phyloP scores from a whole-genome alignment of 92 coral and sea anemone species.

The Palythoa heliodiscus region DNA sequence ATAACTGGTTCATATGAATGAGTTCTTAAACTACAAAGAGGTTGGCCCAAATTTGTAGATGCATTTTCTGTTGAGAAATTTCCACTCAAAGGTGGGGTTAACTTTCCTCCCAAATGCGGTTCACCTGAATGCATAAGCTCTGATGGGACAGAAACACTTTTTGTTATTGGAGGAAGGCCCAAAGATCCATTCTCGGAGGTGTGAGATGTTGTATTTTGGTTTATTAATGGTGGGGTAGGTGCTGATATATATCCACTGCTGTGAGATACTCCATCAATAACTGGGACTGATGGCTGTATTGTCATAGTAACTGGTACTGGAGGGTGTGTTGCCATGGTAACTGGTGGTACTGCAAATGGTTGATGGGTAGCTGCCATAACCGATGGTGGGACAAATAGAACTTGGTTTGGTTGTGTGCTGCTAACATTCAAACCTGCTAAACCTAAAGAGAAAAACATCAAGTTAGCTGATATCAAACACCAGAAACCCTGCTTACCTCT shows the following conservation, averaged over 20 bases:
- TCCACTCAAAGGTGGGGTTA: constrained; percentile 36
- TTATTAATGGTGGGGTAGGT: constrained; percentile 16
- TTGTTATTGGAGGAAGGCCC: constrained; percentile 37
- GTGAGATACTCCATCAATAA: background rate
- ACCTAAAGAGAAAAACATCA: background rate
- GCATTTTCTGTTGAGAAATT: constrained; percentile 1
- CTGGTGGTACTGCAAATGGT: constrained; percentile 29
- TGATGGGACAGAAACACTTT: constrained; percentile 38
- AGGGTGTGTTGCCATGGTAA: constrained; percentile 21
- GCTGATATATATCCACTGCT: constrained; percentile 23
- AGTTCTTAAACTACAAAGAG: constrained; percentile 70
- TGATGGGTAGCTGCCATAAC: constrained; percentile 34
- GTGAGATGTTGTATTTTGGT: constrained; percentile 6
- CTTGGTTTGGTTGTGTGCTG: constrained; percentile 28
- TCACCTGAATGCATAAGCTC: constrained; percentile 41
- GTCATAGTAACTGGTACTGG: constrained; percentile 23
- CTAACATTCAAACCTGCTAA: constrained; percentile 34
- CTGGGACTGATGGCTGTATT: constrained; percentile 22
- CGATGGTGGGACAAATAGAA: constrained; percentile 12
- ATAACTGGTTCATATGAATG: constrained; percentile 84
- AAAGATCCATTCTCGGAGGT: constrained; percentile 9
- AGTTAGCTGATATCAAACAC: background rate
- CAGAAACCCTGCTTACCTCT: background rate
- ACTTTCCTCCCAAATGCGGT: background rate
- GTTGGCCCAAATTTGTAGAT: constrained; percentile 70